Evolutionary conservation across 2,888 invertebrate genomes (phyloP).

Genomic region (Trichogramma evanescens): DNA sequence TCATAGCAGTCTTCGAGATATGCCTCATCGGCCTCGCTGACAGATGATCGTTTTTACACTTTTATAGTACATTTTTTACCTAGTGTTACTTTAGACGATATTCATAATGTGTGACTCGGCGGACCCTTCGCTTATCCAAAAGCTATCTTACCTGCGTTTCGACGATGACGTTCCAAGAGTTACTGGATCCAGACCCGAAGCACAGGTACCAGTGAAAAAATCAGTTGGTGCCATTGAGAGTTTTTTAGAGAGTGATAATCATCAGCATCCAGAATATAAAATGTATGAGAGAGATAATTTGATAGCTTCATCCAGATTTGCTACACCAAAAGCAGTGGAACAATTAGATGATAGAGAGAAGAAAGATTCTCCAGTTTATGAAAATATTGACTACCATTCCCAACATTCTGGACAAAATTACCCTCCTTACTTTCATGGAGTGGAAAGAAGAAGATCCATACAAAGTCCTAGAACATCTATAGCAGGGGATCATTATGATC

Average conservation of each 20-base stretch:
- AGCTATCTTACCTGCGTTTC: constrained; percentile 42
- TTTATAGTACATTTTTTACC: not conserved
- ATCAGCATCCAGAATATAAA: constrained; percentile 49
- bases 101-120: constrained; percentile 45
- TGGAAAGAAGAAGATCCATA: constrained; percentile 46
- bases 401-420: constrained; percentile 50
- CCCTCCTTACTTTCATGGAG: constrained; percentile 59
- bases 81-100: not conserved
- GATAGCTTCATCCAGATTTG: constrained; percentile 70
- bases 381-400: constrained; percentile 75
- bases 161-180: constrained; percentile 36
- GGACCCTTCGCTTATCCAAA: constrained; percentile 43
- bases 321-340: constrained; percentile 68
- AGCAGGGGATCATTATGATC: constrained; percentile 43
- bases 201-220: constrained; percentile 46
- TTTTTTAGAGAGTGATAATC: constrained; percentile 49
- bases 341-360: constrained; percentile 43
- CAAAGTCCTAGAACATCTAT: constrained; percentile 43
- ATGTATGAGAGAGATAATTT: constrained; percentile 67
- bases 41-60: no score
- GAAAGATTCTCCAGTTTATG: constrained; percentile 61
- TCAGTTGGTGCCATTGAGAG: constrained; percentile 62
- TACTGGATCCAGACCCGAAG: constrained; percentile 41
- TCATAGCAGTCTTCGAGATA: no score
- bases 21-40: no score